Evolutionary conservation across 2,113 vertebrate species (phyloP), one percentile per base, ranked within the genome.

Genomic region (Anhinga anhinga): DNA sequence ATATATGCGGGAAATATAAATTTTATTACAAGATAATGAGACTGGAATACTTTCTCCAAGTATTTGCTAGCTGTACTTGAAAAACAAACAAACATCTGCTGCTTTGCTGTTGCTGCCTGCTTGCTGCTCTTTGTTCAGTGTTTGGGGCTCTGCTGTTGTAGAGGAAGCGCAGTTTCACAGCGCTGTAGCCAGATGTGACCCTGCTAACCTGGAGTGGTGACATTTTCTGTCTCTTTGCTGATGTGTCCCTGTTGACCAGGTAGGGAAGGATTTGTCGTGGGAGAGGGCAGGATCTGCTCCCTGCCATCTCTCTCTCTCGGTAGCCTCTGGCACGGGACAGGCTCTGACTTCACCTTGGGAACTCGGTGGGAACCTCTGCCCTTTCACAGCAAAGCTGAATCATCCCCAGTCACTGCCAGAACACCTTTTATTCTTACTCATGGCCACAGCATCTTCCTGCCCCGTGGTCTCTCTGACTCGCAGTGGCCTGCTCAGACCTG

Each of bases 91-190:
- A 80, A 4, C 59, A 42, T 7, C 61, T 81, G 62, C 65, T 78
- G 38, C 80, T 66, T 62, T 19, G 82, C 63, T 71, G 36, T 15
- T 45, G 42, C 74, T 88, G 83, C n/a, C 71, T 65, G 80, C 34
- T 70, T 38, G 63, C 74, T 78, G 78, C 84, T 96, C 93, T 96
- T 92, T 91, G 92, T 72, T 89, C n/a, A 4, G 72, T 2, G 10
- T 9, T 13, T 14, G 78, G 62, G 53, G 50, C 55, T 90, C 30
- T 69, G 69, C 80, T 61, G 27, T 15, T 1, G 0, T 6, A 17
- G 38, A 66, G 67, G 29, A 59, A 80, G 40, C 0, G 1, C 13
- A 66, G 27, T 55, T 77, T 87, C 71, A 36, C 53, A 45, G 61
- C 0, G 0, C 30, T 23, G 40, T 1, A 55, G n/a, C 32, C 58